Base-by-base conservation (phyloP, 2,888 invertebrate genomes). In the Coelopa pilipes region DNA sequence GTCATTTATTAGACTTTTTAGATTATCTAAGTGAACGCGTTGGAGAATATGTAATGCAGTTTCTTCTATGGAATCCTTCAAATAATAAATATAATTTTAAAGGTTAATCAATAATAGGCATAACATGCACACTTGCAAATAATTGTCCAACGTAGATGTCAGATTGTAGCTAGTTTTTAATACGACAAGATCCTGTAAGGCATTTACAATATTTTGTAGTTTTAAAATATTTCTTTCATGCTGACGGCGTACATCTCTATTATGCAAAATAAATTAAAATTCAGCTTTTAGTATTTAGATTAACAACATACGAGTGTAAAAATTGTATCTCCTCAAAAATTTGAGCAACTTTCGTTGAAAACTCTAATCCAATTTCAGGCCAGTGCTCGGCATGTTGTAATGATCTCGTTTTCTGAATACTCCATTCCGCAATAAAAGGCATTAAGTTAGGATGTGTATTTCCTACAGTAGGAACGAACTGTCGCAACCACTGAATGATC, bases 321-420 rank as follows among this genome's bases (percentile, higher is more conserved):
- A 87, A 87, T 63, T 84, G 78, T 60, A 85, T 79, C 75, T 87
- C 86, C 72, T 86, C 84, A 70, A 85, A 87, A 17, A 87, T 87
- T 34, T 82, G 82, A 4, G 82, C 75, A 12, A 87, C 83, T 80
- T 86, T 86, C 1, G 83, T 84, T 0, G 83, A 79, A 76, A 88
- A 88, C 75, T 88, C 87, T n/a, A 87, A 75, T 1, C 87, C 88
- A 76, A 88, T 86, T 50, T 86, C 85, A 5, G 88, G 88, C 87
- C 88, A 88, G 78, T 84, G 82, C 13, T 84, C 81, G 5, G 84
- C 82, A 67, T 82, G 85, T 78, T 88, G 87, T 19, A 88, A 75
- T 11, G 84, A 82, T 21, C 84, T 80, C 1, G 84, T 86, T 76
- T 86, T 84, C 69, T 85, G 80, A 73, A 86, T 83, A 73, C 85